Evolutionary conservation across 2,113 vertebrate genomes (phyloP).

Genomic region (Brachyhypopomus gauderio): DNA sequence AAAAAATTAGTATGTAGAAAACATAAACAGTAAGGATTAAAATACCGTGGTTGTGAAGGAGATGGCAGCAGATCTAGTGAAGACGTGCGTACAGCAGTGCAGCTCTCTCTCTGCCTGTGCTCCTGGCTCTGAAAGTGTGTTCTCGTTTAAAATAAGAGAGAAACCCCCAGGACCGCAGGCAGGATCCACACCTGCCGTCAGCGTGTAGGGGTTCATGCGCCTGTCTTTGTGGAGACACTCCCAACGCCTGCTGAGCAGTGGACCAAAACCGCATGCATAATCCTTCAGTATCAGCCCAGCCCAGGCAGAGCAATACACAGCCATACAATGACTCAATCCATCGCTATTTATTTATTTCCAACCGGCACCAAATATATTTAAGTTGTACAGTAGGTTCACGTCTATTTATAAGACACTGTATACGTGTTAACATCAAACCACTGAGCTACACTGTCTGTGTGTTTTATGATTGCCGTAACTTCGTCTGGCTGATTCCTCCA

Average conservation of each 20-base stretch:
- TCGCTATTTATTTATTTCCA: constrained; percentile 61
- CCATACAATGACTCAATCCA: constrained; percentile 48
- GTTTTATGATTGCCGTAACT: constrained; percentile 12
- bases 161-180: too few species aligned
- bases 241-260: background rate
- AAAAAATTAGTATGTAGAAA: background rate
- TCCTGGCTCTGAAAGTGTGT: constrained; percentile 6
- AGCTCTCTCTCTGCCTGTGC: constrained; percentile 51
- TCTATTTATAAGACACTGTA: constrained; percentile 62
- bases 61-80: constrained; percentile 20
- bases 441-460: background rate
- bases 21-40: background rate
- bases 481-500: constrained; percentile 19
- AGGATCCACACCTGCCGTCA: too few species aligned
- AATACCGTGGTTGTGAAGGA: background rate
- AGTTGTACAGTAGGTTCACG: constrained; percentile 64
- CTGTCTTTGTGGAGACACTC: background rate
- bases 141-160: too few species aligned
- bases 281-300: constrained; percentile 63
- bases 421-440: constrained; percentile 4
- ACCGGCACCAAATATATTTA: constrained; percentile 73
- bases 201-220: too few species aligned
- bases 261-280: constrained; percentile 52
- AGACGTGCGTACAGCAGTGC: constrained; percentile 2
- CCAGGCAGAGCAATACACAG: constrained; percentile 61